Evolutionary conservation across 2,888 invertebrate genomes (phyloP), one percentile per base, ranked within the genome.

Genomic region (Crepidodera aurea): DNA sequence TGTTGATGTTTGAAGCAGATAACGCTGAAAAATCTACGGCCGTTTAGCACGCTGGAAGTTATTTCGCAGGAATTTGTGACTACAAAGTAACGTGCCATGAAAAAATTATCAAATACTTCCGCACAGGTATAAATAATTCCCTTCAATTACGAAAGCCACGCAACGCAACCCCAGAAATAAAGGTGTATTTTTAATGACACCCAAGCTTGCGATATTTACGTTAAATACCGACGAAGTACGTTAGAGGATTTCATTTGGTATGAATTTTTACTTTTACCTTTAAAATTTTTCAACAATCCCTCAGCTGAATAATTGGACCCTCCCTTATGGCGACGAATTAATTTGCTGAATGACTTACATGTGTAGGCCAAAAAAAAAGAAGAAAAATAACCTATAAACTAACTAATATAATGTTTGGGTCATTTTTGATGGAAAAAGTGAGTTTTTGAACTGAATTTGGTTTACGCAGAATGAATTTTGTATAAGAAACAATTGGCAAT

Each of bases 151-250:
- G 13, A 8, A 16, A 4, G 15, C 50, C 50, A 50, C n/a, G 50
- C 50, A 5, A 34, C n/a, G 6, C 29, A 29, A 29, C 29, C 29
- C 29, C 10, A 1, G 10, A 15, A 29, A 50, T 34, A 50, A 32
- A 32, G 50, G 60, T 60, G 51, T 48, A 58, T 61, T 61, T 64
- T 61, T 64, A 53, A 64, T 46, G 22, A 13, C 37, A 32, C 53
- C 44, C 40, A 34, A 18, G 44, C 56, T 46, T 34, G 44, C 44
- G 18, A 51, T 63, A 18, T 16, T 13, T n/a, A 18, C 32, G 32
- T 50, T 18, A 50, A 50, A 42, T 19, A 48, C 5, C 25, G 10
- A 8, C 25, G 27, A 22, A 22, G 6, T 2, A 12, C 22, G 44
- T 19, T 12, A 19, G 19, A 12, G 13, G 12, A 44, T 19, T 12